phyloP scores from a whole-genome alignment of 2,797 vertebrate genomes.

The Epinephelus awoara region DNA sequence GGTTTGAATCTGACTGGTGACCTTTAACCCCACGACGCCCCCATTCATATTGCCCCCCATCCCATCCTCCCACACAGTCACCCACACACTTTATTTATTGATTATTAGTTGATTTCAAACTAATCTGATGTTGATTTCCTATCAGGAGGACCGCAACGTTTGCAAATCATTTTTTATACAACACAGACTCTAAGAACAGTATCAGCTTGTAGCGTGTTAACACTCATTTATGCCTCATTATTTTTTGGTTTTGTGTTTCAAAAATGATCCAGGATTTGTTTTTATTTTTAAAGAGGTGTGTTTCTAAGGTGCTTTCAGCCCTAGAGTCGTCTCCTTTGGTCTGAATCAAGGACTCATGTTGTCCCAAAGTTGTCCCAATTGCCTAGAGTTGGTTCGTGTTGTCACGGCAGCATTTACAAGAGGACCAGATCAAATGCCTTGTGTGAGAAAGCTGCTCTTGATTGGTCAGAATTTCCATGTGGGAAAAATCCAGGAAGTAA shows the following conservation, averaged over 20 bases:
- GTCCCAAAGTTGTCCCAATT: too few species aligned
- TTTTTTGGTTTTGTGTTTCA: not conserved
- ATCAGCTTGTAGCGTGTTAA: not conserved
- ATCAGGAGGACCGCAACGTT: not conserved
- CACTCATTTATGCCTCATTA: not conserved
- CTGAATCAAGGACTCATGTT: too few species aligned
- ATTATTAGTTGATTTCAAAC: slow-evolving; percentile 46
- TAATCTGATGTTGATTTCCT: slow-evolving; percentile 15
- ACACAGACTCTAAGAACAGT: not conserved
- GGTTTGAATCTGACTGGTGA: slow-evolving; percentile 37
- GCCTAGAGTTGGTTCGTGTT: too few species aligned
- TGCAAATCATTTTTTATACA: not conserved
- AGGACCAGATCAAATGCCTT: too few species aligned
- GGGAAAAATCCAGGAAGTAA: too few species aligned
- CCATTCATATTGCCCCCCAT: not conserved
- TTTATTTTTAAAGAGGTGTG: too few species aligned
- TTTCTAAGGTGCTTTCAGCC: too few species aligned
- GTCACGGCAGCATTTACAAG: too few species aligned
- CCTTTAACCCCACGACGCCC: slow-evolving; percentile 18
- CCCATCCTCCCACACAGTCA: slow-evolving; percentile 32
- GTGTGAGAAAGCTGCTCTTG: too few species aligned
- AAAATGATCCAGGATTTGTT: not conserved
- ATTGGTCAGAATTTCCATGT: too few species aligned
- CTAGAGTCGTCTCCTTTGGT: too few species aligned
- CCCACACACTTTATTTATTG: slow-evolving; percentile 28